Percentiles rank a stretch among this genome's conserved stretches.
Evolutionary conservation across 1,140 invertebrate genomes (phyloP).

Genomic region (Agrilus planipennis): DNA sequence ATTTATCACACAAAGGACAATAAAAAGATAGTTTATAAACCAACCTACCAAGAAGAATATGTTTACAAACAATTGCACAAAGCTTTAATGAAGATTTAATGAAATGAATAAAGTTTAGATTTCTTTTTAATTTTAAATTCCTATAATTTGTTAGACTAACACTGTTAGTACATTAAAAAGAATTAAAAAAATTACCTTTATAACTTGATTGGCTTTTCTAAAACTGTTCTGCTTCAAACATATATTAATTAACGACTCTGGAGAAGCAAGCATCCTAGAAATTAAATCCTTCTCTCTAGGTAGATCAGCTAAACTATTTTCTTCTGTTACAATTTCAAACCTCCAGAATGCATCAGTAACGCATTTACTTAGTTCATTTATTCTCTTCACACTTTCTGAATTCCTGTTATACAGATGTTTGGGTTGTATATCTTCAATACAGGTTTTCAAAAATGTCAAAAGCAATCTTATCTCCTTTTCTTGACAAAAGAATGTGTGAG

Average conservation of each 20-base stretch:
- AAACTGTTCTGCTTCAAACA: slow-evolving; percentile 27
- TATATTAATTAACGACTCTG: slow-evolving; percentile 27
- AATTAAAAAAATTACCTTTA: slow-evolving; percentile 24
- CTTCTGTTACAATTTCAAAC: slow-evolving; percentile 21
- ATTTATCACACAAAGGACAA: slow-evolving; percentile 17
- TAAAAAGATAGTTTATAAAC: slow-evolving; percentile 20
- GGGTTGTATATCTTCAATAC: slow-evolving; percentile 16
- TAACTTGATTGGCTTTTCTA: slow-evolving; percentile 26
- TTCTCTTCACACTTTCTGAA: slow-evolving; percentile 15
- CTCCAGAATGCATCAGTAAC: slow-evolving; percentile 28
- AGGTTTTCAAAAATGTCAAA: slow-evolving; percentile 10
- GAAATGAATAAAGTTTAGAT: too few species aligned
- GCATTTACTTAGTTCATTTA: slow-evolving; percentile 18
- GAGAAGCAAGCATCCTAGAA: slow-evolving; percentile 27
- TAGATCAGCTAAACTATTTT: slow-evolving; percentile 9
- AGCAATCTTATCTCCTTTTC: slow-evolving; percentile 3
- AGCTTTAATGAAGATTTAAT: slow-evolving; percentile 21
- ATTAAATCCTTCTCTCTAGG: slow-evolving; percentile 17
- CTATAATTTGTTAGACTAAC: neutral
- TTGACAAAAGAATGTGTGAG: neutral
- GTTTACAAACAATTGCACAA: slow-evolving; percentile 27
- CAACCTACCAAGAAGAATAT: slow-evolving; percentile 29
- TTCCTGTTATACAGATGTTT: slow-evolving; percentile 16
- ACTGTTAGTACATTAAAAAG: neutral
- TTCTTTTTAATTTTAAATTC: slow-evolving; percentile 6